A percentile compares a stretch with the other conserved stretches of the same genome.
Conservation (phyloP, 2,113 vertebrate genomes). For the Vireo altiloquus region DNA sequence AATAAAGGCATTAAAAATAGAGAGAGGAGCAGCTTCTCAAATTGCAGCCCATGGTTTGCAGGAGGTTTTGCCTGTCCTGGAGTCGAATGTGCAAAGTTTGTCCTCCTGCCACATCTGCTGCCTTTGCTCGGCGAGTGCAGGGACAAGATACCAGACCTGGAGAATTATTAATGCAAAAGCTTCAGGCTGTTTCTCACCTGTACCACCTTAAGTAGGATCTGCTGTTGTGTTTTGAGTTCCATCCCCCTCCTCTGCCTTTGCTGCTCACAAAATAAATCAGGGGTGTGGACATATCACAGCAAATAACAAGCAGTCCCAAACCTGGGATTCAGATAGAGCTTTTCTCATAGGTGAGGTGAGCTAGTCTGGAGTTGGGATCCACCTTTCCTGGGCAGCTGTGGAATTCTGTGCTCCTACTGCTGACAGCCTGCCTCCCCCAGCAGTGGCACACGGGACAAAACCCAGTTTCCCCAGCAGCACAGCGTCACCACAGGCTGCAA, state of each 20-base stretch:
- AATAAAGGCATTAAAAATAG: neutral
- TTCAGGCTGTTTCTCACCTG: neutral
- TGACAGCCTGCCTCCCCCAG: neutral
- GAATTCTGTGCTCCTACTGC: neutral
- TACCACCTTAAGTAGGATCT: rapidly evolving
- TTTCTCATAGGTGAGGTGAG: neutral
- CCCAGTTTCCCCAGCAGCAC: neutral
- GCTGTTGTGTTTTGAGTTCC: neutral
- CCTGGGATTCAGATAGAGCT: neutral
- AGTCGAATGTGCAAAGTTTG: rapidly evolving
- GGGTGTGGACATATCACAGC: neutral
- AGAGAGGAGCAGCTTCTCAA: neutral
- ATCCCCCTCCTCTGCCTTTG: neutral
- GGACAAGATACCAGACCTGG: neutral
- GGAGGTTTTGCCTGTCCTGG: neutral
- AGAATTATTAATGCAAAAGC: neutral
- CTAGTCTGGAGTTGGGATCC: neutral
- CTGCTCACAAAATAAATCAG: neutral
- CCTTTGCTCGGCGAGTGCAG: neutral
- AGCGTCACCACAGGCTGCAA: neutral
- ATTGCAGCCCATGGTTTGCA: neutral
- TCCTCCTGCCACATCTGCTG: neutral
- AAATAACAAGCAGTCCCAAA: neutral
- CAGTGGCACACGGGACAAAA: neutral
- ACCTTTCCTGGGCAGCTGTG: neutral